Percentiles rank a stretch among this genome's conserved stretches.
phyloP scores from a whole-genome alignment of 2,113 vertebrate species.

The Benitochromis conjunctus region DNA sequence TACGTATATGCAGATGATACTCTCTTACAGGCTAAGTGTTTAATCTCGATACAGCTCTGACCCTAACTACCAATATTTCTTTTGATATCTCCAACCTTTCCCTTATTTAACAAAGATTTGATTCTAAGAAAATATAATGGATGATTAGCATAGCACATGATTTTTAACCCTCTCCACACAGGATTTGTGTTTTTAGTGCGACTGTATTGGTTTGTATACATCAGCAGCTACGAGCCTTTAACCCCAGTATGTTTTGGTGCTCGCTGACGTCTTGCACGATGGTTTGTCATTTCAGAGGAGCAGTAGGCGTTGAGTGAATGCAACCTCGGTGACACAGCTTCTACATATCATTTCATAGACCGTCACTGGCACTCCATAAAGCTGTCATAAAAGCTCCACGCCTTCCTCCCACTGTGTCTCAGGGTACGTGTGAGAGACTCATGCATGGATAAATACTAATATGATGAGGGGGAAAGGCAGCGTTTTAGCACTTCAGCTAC shows the following conservation, averaged over 20 bases:
- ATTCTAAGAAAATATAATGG: background rate
- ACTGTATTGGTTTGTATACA: background rate
- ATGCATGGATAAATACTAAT: background rate
- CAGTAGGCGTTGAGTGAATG: background rate
- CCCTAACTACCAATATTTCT: background rate
- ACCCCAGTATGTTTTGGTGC: background rate
- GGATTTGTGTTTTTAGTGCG: background rate
- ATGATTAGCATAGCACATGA: background rate
- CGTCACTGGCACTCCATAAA: constrained; percentile 22
- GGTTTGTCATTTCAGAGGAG: background rate
- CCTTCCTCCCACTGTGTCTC: background rate
- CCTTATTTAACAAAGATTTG: background rate
- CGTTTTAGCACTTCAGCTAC: background rate
- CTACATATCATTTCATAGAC: constrained; percentile 23
- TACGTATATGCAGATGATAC: background rate
- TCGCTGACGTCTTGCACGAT: background rate
- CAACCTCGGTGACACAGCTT: background rate
- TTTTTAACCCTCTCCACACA: background rate
- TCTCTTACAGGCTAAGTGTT: background rate
- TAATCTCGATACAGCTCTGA: background rate
- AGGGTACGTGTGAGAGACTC: background rate
- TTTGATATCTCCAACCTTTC: background rate
- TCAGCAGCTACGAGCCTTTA: background rate
- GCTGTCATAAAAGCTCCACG: constrained; percentile 16
- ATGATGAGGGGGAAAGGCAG: background rate